These are phyloP conservation scores for Scomberomorus guttatus DNA, from an alignment of 2,797 vertebrate genomes.

Conservation along the genomic window DNA sequence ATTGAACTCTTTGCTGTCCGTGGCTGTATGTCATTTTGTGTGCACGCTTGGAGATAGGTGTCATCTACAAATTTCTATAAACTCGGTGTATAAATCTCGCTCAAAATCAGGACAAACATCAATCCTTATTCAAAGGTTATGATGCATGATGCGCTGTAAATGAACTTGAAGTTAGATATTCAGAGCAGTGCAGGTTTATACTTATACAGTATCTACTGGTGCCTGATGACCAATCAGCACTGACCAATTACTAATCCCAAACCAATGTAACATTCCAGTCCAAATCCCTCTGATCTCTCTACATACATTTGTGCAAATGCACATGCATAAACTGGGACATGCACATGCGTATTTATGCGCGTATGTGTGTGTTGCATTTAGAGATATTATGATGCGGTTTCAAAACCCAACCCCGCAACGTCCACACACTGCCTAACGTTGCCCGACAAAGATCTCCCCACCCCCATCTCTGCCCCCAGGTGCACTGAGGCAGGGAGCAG, in stretches of 20 bases:
- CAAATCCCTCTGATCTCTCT: slow-evolving; percentile 62
- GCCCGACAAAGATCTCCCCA: slow-evolving; percentile 32
- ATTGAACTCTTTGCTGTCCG: slow-evolving; percentile 54
- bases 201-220: not conserved
- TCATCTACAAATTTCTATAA: slow-evolving; percentile 37
- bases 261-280: slow-evolving; percentile 33
- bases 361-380: slow-evolving; percentile 8
- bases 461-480: slow-evolving; percentile 67
- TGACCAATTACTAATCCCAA: slow-evolving; percentile 58
- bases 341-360: not conserved
- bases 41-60: slow-evolving; percentile 16
- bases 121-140: slow-evolving; percentile 24
- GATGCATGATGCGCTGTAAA: slow-evolving; percentile 23
- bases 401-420: slow-evolving; percentile 33
- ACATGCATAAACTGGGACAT: slow-evolving; percentile 34
- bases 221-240: slow-evolving; percentile 35
- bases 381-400: slow-evolving; percentile 24
- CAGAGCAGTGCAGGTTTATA: slow-evolving; percentile 15
- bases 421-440: slow-evolving; percentile 29
- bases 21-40: slow-evolving; percentile 36
- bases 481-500: slow-evolving; percentile 78
- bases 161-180: slow-evolving; percentile 22
- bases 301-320: slow-evolving; percentile 48
- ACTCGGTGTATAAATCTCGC: slow-evolving; percentile 14
- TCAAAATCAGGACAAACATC: slow-evolving; percentile 26